These are phyloP conservation scores for Chironomus riparius DNA, from an alignment of 2,888 invertebrate species.

Conservation along the genomic window DNA sequence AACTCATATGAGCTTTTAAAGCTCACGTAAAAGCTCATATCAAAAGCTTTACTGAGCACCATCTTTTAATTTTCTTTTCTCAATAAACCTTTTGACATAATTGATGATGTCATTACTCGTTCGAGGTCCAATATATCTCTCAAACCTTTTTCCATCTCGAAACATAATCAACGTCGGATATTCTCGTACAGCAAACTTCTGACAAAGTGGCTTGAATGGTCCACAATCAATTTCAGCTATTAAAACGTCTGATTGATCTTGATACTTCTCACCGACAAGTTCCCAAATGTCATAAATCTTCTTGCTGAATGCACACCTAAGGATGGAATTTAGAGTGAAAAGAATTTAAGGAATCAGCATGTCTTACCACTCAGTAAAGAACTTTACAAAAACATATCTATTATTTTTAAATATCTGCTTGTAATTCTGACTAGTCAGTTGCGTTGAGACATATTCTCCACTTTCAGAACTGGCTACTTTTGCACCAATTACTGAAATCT, in stretches of 20 bases:
- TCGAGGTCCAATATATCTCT: neutral
- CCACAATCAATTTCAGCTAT: conserved; percentile 17
- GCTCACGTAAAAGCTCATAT: neutral
- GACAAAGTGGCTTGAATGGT: neutral
- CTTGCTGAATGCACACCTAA: conserved; percentile 5
- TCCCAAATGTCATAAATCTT: conserved; percentile 7
- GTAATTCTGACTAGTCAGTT: neutral
- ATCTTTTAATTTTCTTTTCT: neutral
- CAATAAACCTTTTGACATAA: neutral
- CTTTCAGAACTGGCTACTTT: neutral
- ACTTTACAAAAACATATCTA: conserved; percentile 14
- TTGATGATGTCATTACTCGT: neutral
- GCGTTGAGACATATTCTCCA: neutral
- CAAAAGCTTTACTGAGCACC: neutral
- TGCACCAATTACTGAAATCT: neutral
- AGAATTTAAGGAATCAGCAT: neutral
- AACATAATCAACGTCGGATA: conserved; percentile 10
- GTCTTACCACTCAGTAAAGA: conserved; percentile 7
- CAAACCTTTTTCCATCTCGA: neutral
- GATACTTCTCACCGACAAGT: neutral
- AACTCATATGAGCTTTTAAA: neutral
- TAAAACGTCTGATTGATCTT: neutral
- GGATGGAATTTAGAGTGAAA: neutral
- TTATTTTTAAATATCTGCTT: neutral
- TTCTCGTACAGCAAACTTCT: neutral